Base-by-base conservation (phyloP, 2,113 vertebrate genomes). In the Fulmarus glacialis region DNA sequence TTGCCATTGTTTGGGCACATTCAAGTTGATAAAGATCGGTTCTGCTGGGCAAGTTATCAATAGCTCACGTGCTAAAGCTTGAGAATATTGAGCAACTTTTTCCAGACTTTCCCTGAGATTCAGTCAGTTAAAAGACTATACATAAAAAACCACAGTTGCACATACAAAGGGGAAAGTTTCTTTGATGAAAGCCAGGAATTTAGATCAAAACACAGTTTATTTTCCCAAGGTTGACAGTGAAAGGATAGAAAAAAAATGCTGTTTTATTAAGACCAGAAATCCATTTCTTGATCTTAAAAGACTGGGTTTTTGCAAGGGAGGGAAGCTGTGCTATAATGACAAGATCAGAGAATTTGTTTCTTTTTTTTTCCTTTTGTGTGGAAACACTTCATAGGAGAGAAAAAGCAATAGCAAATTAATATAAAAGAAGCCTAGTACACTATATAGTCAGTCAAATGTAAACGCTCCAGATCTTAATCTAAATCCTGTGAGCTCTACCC, bases 161-260 rank as follows among this genome's bases (percentile, higher is more conserved):
- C 55, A 75, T 80, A 91, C 66, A 88, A 96, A 90, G 71, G 21
- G 42, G 18, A 93, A 93, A 62, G 27, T 89, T 90, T 90, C 90
- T 97, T 95, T 94, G 90, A 96, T 94, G 95, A 87, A 96, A 86
- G 47, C 63, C 92, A 96, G 67, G 67, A 92, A 92, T 96, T 95
- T 90, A 95, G 88, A 95, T 95, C 85, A 92, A 97, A 96, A 96
- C 70, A 90, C 55, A 53, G 16, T 83, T 94, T 97, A 70, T 93
- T 97, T 95, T 96, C 79, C 59, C 90, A 87, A 81, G 59, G 82
- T 88, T 92, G 83, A 89, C 71, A 91, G 67, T 83, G 68, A 94
- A 93, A 90, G 53, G 58, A 70, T 88, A 45, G 53, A 3, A 56
- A 73, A 92, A 64, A 78, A 45, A 12, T 8, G 12, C 19, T 80